phyloP scores from a whole-genome alignment of 53 echinoderm and acorn worm species.

The Glandiceps talaboti region DNA sequence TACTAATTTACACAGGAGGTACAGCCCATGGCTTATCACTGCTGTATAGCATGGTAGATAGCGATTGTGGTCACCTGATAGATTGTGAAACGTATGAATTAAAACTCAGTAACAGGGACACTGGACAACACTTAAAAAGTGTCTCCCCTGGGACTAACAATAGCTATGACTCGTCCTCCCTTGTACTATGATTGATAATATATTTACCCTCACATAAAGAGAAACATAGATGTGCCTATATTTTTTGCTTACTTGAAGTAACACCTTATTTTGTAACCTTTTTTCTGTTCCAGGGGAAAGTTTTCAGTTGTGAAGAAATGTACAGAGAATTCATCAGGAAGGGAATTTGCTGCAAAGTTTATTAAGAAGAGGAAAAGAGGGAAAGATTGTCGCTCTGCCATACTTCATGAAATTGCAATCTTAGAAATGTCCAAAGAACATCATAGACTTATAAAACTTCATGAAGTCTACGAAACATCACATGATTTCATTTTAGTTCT shows the following conservation, averaged over 20 bases:
- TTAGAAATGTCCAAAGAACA: constrained; percentile 73
- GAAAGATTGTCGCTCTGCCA: constrained; percentile 72
- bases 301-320: constrained; percentile 95
- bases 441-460: constrained; percentile 66
- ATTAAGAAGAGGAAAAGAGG: constrained; percentile 93
- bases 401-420: constrained; percentile 92
- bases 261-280: neutral
- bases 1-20: no score
- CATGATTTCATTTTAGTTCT: constrained; percentile 84
- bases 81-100: no score
- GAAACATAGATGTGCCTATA: no score
- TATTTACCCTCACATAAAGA: no score
- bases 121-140: no score
- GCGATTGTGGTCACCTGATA: no score
- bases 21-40: no score
- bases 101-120: no score
- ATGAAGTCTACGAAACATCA: constrained; percentile 76
- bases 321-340: constrained; percentile 52
- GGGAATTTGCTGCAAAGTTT: constrained; percentile 87
- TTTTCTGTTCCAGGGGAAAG: constrained; percentile 47
- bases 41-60: no score
- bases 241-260: neutral
- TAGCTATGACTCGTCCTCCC: no score
- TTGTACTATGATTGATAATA: no score
- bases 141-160: no score